These are phyloP conservation scores for Trichomycterus rosablanca DNA, from an alignment of 2,113 vertebrate species.

Conservation along the genomic window DNA sequence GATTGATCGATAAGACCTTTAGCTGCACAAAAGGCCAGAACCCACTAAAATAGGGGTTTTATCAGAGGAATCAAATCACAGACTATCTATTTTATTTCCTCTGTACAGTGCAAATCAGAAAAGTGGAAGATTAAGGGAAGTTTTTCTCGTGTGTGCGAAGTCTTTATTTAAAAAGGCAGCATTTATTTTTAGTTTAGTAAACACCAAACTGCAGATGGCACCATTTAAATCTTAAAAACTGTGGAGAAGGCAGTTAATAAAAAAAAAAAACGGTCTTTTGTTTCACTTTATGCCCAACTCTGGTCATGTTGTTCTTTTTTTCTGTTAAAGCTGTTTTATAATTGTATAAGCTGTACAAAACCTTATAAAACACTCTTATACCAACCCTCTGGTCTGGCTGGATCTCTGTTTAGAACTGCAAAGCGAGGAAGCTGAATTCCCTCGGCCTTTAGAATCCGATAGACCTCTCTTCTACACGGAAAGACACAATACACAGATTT, in stretches of 20 bases:
- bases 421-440: constrained; percentile 86
- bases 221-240: neutral
- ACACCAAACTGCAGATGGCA: neutral
- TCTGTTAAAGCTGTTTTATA: too few species aligned
- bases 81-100: neutral
- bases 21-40: neutral
- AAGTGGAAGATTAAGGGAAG: too few species aligned
- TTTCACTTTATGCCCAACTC: neutral
- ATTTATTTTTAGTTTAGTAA: neutral
- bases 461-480: constrained; percentile 77
- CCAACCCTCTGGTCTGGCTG: constrained; percentile 82
- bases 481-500: neutral
- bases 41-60: neutral
- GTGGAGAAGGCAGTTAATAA: neutral
- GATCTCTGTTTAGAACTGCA: constrained; percentile 82
- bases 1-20: constrained; percentile 15
- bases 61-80: too few species aligned
- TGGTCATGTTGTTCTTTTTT: neutral
- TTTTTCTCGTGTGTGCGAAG: neutral
- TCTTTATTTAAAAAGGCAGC: neutral
- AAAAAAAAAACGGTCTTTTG: neutral
- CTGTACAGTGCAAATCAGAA: neutral
- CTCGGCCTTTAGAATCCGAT: constrained; percentile 81
- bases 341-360: too few species aligned
- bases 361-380: too few species aligned